Percentiles rank a stretch among this genome's conserved stretches.
These are phyloP conservation scores for Rosalia funebris DNA, from an alignment of 2,888 invertebrate genomes.

Conservation along the genomic window DNA sequence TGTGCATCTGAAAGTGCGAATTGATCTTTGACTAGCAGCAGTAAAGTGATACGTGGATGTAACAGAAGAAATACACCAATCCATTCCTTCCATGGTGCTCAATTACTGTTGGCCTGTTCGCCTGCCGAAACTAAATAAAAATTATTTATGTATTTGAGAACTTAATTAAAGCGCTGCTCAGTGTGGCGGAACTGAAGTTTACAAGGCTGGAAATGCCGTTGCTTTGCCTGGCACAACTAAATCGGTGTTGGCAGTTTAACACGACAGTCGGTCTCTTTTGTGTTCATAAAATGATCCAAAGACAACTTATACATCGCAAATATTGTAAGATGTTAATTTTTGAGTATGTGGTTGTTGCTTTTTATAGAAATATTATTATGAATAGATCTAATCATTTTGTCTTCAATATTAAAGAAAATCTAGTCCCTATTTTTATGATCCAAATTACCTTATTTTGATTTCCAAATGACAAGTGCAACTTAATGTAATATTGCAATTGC, in stretches of 20 bases:
- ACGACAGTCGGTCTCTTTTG: too few species aligned
- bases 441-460: too few species aligned
- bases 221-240: conserved; percentile 51
- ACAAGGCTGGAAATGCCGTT: conserved; percentile 52
- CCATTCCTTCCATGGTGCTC: conserved; percentile 78
- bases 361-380: too few species aligned
- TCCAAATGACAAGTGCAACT: too few species aligned
- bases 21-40: conserved; percentile 21
- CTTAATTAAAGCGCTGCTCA: conserved; percentile 45
- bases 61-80: conserved; percentile 52
- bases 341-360: too few species aligned
- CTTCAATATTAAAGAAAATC: too few species aligned
- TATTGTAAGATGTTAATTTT: too few species aligned
- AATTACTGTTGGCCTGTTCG: conserved; percentile 61
- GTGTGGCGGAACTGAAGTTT: conserved; percentile 55
- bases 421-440: too few species aligned
- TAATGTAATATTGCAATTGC: too few species aligned
- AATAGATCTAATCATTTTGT: too few species aligned
- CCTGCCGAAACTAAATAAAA: conserved; percentile 34
- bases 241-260: conserved; percentile 23
- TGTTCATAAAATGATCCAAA: too few species aligned
- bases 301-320: too few species aligned
- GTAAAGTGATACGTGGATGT: conserved; percentile 30
- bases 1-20: background rate
- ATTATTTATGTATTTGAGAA: conserved; percentile 22